phyloP scores from a whole-genome alignment of 2,888 invertebrate genomes.

The Bellardia bayeri region DNA sequence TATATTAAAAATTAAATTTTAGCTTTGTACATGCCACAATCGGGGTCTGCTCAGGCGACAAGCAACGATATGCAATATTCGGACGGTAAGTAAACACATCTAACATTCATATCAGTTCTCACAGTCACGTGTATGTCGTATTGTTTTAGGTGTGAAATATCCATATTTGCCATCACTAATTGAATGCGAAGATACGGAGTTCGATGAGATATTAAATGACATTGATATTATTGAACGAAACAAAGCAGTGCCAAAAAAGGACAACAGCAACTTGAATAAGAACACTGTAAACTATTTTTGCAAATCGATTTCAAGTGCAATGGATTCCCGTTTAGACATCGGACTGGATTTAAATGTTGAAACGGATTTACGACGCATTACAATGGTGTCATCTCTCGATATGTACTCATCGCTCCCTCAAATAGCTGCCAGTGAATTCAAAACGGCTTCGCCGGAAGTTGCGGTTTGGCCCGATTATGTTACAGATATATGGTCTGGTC shows the following conservation, averaged over 20 bases:
- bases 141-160: slow-evolving; percentile 78
- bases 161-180: slow-evolving; percentile 88
- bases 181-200: slow-evolving; percentile 93
- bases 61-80: slow-evolving; percentile 74
- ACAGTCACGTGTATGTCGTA: neutral
- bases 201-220: slow-evolving; percentile 91
- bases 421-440: slow-evolving; percentile 82
- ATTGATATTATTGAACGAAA: slow-evolving; percentile 88
- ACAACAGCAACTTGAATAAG: slow-evolving; percentile 82
- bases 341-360: slow-evolving; percentile 92
- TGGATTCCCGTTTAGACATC: slow-evolving; percentile 91
- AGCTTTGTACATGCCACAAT: slow-evolving; percentile 75
- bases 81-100: slow-evolving; percentile 64
- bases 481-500: slow-evolving; percentile 85
- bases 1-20: slow-evolving; percentile 14
- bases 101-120: neutral
- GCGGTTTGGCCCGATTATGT: slow-evolving; percentile 84
- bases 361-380: slow-evolving; percentile 89
- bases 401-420: slow-evolving; percentile 83
- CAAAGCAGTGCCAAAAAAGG: slow-evolving; percentile 86
- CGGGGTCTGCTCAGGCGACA: slow-evolving; percentile 64
- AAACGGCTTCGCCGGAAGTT: slow-evolving; percentile 81
- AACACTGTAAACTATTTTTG: slow-evolving; percentile 83
- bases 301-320: slow-evolving; percentile 87
- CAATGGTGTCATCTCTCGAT: slow-evolving; percentile 86